Evolutionary conservation across 1,140 invertebrate genomes (phyloP).

Genomic region (Hyposmocoma kahamanoa): DNA sequence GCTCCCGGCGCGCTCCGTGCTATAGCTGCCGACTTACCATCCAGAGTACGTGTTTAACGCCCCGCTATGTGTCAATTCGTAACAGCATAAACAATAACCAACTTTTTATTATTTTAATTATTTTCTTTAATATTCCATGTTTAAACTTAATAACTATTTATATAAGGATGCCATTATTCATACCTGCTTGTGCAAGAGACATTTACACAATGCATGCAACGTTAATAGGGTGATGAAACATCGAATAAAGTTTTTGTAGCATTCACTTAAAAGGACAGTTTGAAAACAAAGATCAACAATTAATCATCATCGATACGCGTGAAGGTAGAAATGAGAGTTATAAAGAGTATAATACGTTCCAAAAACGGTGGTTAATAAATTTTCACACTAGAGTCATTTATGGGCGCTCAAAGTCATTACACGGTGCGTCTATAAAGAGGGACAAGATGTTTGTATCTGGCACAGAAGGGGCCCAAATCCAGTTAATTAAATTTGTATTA

Average conservation of each 20-base stretch:
- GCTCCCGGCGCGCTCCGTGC: conserved; percentile 35
- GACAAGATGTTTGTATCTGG: conserved; percentile 52
- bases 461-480: conserved; percentile 47
- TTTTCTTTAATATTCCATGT: too few species aligned
- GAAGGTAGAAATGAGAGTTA: conserved; percentile 34
- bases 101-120: not conserved
- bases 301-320: conserved; percentile 43
- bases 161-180: too few species aligned
- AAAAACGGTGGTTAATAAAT: conserved; percentile 59
- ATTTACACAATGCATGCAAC: conserved; percentile 1
- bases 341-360: conserved; percentile 44
- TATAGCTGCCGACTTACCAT: conserved; percentile 21
- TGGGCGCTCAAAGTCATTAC: conserved; percentile 64
- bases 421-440: conserved; percentile 51
- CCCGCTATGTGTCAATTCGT: too few species aligned
- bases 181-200: not conserved
- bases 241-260: conserved; percentile 14
- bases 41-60: too few species aligned
- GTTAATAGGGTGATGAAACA: conserved; percentile 23
- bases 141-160: too few species aligned
- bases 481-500: conserved; percentile 72
- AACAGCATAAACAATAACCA: too few species aligned
- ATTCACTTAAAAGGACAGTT: conserved; percentile 17
- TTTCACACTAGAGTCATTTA: conserved; percentile 61
- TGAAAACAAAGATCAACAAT: conserved; percentile 32